These are phyloP conservation scores for Pempheris klunzingeri DNA, from an alignment of 2,797 vertebrate species.

Conservation along the genomic window DNA sequence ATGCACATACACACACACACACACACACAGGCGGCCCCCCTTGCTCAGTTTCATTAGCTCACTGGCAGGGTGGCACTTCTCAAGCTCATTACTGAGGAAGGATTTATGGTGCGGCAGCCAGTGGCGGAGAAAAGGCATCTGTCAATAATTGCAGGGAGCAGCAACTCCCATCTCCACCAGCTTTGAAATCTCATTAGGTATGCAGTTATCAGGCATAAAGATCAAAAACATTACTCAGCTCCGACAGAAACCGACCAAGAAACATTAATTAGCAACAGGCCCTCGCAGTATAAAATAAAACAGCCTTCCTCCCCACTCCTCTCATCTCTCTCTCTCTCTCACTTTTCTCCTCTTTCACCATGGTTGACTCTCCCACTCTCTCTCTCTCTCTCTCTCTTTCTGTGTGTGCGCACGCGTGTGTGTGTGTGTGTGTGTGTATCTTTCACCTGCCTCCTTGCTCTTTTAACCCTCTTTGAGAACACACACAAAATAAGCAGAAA, in stretches of 20 bases:
- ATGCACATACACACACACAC: constrained; percentile 54
- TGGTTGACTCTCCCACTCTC: constrained; percentile 56
- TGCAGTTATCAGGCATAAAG: constrained; percentile 99
- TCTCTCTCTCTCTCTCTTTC: constrained; percentile 37
- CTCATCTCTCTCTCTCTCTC: constrained; percentile 70
- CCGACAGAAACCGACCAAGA: constrained; percentile 99
- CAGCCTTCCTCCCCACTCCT: constrained; percentile 90
- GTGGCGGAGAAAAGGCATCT: constrained; percentile 99
- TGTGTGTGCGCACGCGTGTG: no score
- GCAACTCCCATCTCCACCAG: constrained; percentile 95
- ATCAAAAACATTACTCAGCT: constrained; percentile 99
- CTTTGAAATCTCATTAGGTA: constrained; percentile 99
- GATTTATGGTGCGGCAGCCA: constrained; percentile 99
- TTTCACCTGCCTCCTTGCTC: constrained; percentile 63
- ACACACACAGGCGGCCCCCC: constrained; percentile 61
- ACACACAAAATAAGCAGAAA: constrained; percentile 25
- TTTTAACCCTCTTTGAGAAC: constrained; percentile 50
- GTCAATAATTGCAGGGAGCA: constrained; percentile 99
- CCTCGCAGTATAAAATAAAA: constrained; percentile 92
- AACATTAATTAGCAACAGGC: constrained; percentile 99
- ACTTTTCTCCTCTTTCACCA: constrained; percentile 41
- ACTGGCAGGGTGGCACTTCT: constrained; percentile 99
- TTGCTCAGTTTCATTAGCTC: constrained; percentile 98
- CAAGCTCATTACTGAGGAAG: constrained; percentile 99
- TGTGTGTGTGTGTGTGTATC: constrained; percentile 18